A percentile compares a stretch with the other conserved stretches of the same genome.
Conservation (phyloP, 1,140 invertebrate species). For the Drosophila sucinea region DNA sequence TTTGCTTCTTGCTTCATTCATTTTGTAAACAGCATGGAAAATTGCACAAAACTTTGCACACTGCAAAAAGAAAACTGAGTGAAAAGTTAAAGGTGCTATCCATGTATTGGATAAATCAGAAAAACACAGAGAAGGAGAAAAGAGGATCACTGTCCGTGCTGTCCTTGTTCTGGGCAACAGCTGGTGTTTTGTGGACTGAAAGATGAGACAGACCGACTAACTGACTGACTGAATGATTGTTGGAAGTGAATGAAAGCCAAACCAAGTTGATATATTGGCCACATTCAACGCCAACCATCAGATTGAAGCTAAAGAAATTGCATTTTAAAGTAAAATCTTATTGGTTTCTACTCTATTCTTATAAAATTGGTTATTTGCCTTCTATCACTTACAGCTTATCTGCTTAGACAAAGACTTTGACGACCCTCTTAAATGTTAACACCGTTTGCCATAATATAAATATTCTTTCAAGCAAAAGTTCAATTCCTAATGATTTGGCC, state of each 20-base stretch:
- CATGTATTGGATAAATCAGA: conserved; percentile 64
- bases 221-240: background rate
- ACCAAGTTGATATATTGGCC: conserved; percentile 39
- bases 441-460: too few relatives aligned
- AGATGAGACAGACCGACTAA: conserved; percentile 2
- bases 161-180: background rate
- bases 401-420: background rate
- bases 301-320: conserved; percentile 53
- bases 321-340: conserved; percentile 25
- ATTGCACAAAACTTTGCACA: conserved; percentile 68
- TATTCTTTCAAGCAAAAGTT: too few relatives aligned
- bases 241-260: conserved; percentile 11
- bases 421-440: too few relatives aligned
- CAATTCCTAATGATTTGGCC: too few relatives aligned
- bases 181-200: background rate
- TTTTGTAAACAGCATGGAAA: conserved; percentile 77
- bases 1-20: conserved; percentile 70
- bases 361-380: conserved; percentile 7
- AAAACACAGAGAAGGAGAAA: background rate
- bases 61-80: conserved; percentile 48
- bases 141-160: too few relatives aligned
- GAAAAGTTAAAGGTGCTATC: conserved; percentile 60
- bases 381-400: background rate
- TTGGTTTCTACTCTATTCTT: background rate
- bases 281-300: conserved; percentile 27